Percentiles rank a stretch among this genome's conserved stretches.
Evolutionary conservation across 2,113 vertebrate species (phyloP).

Genomic region (Clupea harengus): DNA sequence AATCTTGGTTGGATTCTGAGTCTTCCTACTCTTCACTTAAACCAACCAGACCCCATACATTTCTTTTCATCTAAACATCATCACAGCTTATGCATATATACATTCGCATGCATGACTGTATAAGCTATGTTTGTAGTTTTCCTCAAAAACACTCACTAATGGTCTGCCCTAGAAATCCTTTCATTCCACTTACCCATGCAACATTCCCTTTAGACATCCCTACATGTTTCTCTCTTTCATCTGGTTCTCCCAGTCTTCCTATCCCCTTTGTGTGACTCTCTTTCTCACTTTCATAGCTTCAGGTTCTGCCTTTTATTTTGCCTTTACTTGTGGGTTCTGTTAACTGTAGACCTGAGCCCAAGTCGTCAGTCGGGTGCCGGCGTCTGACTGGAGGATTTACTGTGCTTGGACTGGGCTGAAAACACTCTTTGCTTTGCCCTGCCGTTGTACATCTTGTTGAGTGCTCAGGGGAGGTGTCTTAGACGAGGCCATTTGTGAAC

Average conservation of each 20-base stretch:
- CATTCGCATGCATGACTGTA: neutral
- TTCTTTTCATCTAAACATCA: neutral
- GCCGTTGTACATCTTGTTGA: neutral
- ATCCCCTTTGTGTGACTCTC: slow-evolving; percentile 43
- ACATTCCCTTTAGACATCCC: neutral
- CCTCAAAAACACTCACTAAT: neutral
- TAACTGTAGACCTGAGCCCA: slow-evolving; percentile 61
- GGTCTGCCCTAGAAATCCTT: neutral
- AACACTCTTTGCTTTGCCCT: slow-evolving; percentile 6
- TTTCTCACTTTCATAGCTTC: neutral
- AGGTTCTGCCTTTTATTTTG: neutral
- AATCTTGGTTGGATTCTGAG: neutral
- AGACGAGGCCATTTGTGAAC: slow-evolving; percentile 46
- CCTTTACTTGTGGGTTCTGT: slow-evolving; percentile 50
- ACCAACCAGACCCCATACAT: neutral
- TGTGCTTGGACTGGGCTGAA: slow-evolving; percentile 53
- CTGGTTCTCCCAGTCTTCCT: slow-evolving; percentile 22
- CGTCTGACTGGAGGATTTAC: slow-evolving; percentile 64
- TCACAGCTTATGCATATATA: neutral
- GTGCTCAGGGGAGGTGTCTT: slow-evolving; percentile 35
- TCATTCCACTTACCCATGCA: neutral
- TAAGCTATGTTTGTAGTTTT: neutral
- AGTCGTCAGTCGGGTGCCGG: slow-evolving; percentile 41
- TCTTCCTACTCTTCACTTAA: neutral
- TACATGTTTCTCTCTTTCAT: slow-evolving; percentile 30